Conservation (phyloP, 1,140 invertebrate species). For the Pinna nobilis region DNA sequence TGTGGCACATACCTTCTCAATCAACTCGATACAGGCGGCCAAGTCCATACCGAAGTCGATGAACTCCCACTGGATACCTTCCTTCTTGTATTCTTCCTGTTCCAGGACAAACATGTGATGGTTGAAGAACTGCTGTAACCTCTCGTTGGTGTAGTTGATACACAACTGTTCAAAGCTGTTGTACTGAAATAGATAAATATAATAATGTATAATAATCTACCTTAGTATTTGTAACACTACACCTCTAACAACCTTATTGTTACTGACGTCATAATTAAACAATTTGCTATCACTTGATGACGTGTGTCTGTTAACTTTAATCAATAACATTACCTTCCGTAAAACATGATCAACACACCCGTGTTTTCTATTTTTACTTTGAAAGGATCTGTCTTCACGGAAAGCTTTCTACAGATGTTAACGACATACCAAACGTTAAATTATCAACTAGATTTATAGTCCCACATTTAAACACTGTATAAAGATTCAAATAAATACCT, state of each 20-base stretch:
- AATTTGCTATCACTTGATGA: too few species aligned
- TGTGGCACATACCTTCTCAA: conserved; percentile 98
- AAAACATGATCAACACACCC: conserved; percentile 82
- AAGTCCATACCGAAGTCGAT: conserved; percentile 99
- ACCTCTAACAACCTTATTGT: background rate
- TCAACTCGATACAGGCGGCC: conserved; percentile 97
- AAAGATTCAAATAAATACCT: conserved; percentile 84
- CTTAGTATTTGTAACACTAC: too few species aligned
- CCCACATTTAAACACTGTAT: background rate
- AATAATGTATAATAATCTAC: too few species aligned
- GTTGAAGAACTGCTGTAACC: conserved; percentile 99
- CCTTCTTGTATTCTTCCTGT: conserved; percentile 98
- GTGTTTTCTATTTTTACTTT: conserved; percentile 98
- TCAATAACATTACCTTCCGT: background rate
- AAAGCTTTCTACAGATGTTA: too few species aligned
- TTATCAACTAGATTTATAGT: conserved; percentile 75
- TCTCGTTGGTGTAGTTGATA: conserved; percentile 99
- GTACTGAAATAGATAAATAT: conserved; percentile 81
- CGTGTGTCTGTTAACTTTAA: too few species aligned
- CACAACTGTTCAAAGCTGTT: conserved; percentile 99
- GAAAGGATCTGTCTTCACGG: too few species aligned
- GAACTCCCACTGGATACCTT: conserved; percentile 98
- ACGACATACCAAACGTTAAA: conserved; percentile 80
- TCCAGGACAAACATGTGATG: conserved; percentile 99
- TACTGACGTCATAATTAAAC: background rate